Percentiles rank a stretch among this genome's conserved stretches.
phyloP scores from a whole-genome alignment of 2,113 vertebrate genomes.

The Chaetops frenatus region DNA sequence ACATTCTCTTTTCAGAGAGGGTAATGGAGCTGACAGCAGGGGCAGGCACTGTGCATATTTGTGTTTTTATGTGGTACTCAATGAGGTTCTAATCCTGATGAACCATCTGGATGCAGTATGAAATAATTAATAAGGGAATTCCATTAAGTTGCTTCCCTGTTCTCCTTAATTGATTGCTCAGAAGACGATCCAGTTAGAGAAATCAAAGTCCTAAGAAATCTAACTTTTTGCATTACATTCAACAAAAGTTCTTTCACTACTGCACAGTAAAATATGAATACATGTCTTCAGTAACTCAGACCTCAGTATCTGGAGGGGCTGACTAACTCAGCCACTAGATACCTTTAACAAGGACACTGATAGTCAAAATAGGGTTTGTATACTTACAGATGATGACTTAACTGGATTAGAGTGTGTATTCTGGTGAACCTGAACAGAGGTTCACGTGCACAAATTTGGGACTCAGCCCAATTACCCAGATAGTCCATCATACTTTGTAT shows the following conservation, averaged over 20 bases:
- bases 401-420: not conserved
- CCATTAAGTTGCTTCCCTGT: not conserved
- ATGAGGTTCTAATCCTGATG: slow-evolving; percentile 15
- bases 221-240: not conserved
- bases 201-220: not conserved
- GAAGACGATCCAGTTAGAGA: not conserved
- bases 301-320: not conserved
- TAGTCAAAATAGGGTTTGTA: not conserved
- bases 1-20: not conserved
- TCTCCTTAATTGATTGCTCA: not conserved
- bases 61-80: not conserved
- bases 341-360: not conserved
- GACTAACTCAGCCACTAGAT: not conserved
- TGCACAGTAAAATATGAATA: not conserved
- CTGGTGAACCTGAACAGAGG: not conserved
- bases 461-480: not conserved
- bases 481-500: not conserved
- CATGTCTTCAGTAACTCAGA: not conserved
- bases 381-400: not conserved
- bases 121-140: slow-evolving; percentile 31
- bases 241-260: not conserved
- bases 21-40: not conserved
- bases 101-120: not conserved
- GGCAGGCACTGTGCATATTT: not conserved
- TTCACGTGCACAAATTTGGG: not conserved